Conservation (phyloP, 2,888 invertebrate genomes). For the Galerucella pusilla region DNA sequence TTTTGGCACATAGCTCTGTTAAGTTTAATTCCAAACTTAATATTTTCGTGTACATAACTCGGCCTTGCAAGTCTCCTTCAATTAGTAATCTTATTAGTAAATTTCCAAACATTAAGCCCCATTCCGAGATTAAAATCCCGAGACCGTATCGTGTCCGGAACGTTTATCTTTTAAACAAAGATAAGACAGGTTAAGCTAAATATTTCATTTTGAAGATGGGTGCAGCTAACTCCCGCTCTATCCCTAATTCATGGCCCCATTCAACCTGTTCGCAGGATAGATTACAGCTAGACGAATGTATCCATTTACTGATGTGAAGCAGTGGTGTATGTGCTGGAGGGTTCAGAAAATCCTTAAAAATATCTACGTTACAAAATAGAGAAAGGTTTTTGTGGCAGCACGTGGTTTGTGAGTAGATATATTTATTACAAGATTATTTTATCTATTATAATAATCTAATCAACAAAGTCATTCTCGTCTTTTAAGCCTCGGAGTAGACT, state of each 20-base stretch:
- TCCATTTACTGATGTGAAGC: neutral
- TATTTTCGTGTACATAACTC: neutral
- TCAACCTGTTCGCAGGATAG: slow-evolving; percentile 16
- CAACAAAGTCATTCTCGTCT: no score
- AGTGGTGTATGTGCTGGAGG: neutral
- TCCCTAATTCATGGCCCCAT: slow-evolving; percentile 11
- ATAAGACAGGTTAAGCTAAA: slow-evolving; percentile 1
- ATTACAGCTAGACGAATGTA: slow-evolving; percentile 3
- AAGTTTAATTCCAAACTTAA: neutral
- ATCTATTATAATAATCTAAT: no score
- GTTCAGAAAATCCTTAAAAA: neutral
- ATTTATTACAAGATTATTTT: no score
- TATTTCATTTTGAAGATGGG: slow-evolving; percentile 11
- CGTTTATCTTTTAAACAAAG: slow-evolving; percentile 9
- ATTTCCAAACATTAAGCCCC: neutral
- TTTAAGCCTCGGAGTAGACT: no score
- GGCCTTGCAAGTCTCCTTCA: neutral
- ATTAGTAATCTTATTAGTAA: neutral
- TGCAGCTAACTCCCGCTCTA: neutral
- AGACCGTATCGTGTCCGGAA: neutral
- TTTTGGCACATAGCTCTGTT: no score
- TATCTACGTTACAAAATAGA: no score
- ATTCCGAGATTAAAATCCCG: neutral
- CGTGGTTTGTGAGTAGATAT: no score
- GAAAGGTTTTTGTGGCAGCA: no score